A percentile compares a stretch with the other conserved stretches of the same genome.
Conservation (phyloP, 2,113 vertebrate genomes). For the Chlorodrepanis virens region DNA sequence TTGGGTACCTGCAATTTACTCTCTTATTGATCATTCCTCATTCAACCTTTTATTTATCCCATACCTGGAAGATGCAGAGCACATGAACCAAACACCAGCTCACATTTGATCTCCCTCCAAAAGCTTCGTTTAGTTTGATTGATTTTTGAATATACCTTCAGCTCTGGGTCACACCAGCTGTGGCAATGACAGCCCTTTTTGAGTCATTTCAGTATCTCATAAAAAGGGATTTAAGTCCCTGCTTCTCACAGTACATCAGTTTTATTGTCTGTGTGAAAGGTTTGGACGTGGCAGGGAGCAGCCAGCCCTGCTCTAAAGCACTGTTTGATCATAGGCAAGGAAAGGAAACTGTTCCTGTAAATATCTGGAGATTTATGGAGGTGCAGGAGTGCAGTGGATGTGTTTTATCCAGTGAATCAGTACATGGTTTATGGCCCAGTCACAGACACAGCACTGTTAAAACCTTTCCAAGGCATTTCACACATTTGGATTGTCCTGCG, state of each 20-base stretch:
- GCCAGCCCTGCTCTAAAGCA: not conserved
- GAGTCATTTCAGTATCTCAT: not conserved
- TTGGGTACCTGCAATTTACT: not conserved
- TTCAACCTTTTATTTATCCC: not conserved
- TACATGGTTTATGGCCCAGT: not conserved
- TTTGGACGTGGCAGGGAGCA: not conserved
- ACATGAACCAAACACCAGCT: not conserved
- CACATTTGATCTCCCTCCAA: not conserved
- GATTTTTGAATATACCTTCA: not conserved
- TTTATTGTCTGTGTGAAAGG: not conserved
- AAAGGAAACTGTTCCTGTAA: not conserved
- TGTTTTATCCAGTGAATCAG: not conserved
- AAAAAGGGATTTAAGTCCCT: not conserved
- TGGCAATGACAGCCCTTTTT: not conserved
- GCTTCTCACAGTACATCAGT: not conserved
- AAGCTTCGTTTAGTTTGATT: not conserved
- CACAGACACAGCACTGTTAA: not conserved
- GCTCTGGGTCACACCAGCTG: not conserved
- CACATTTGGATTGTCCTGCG: not conserved
- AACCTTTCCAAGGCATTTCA: not conserved
- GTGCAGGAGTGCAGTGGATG: not conserved
- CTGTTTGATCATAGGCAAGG: not conserved
- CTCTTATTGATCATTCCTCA: not conserved
- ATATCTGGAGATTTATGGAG: not conserved
- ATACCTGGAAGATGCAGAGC: not conserved